A percentile compares a stretch with the other conserved stretches of the same genome.
phyloP scores from a whole-genome alignment of 2,888 invertebrate species.

The Sclerodermus sp. region DNA sequence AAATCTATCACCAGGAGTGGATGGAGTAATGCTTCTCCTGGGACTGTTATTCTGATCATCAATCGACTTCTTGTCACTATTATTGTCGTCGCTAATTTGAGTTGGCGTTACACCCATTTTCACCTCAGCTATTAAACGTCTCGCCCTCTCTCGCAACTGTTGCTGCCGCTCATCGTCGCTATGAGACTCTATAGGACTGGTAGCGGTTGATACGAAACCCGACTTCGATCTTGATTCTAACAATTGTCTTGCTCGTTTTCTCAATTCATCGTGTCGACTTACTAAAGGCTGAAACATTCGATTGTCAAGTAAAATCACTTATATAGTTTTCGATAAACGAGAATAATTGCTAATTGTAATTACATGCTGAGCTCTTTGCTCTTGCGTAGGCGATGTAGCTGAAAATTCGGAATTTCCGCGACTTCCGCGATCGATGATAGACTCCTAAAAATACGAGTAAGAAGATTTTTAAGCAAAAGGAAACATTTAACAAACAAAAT shows the following conservation, averaged over 20 bases:
- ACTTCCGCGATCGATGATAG: conserved; percentile 42
- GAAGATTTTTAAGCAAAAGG: too few species aligned
- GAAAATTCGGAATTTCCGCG: conserved; percentile 50
- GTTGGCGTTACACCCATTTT: conserved; percentile 62
- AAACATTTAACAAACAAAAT: too few species aligned
- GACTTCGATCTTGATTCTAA: conserved; percentile 69
- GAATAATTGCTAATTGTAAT: conserved; percentile 26
- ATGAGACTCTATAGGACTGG: conserved; percentile 63
- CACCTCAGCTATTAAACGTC: conserved; percentile 86
- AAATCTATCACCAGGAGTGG: conserved; percentile 51
- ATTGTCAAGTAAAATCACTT: too few species aligned
- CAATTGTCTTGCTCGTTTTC: conserved; percentile 80
- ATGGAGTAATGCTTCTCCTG: conserved; percentile 51
- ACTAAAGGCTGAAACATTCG: conserved; percentile 66
- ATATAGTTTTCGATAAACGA: too few species aligned
- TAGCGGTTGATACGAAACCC: conserved; percentile 59
- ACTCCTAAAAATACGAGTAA: conserved; percentile 48
- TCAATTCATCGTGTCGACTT: conserved; percentile 81
- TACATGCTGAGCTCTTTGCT: conserved; percentile 52
- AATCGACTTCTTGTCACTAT: conserved; percentile 48
- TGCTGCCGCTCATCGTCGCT: conserved; percentile 85
- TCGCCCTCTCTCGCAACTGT: conserved; percentile 83
- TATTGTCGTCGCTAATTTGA: conserved; percentile 52
- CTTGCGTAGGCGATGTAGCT: conserved; percentile 46
- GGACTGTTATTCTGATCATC: conserved; percentile 57